A percentile compares a stretch with the other conserved stretches of the same genome.
Conservation (phyloP, 2,888 invertebrate genomes). For the Drosophila longiperda region DNA sequence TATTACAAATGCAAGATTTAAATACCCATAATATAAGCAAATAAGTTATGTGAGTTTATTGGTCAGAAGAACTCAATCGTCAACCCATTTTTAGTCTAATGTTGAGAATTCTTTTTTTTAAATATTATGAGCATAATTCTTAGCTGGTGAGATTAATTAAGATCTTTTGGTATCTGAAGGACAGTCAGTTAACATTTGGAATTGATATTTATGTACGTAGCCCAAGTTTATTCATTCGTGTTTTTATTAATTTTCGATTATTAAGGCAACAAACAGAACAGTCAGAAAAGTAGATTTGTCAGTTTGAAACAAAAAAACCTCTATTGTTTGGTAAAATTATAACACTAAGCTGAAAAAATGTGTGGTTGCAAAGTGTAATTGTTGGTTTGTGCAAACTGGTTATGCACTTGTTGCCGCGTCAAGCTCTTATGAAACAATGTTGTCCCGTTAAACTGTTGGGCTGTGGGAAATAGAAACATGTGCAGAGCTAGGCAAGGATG, state of each 20-base stretch:
- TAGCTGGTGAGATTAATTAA: not conserved
- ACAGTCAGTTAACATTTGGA: not conserved
- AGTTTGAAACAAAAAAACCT: not conserved
- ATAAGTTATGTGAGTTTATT: not conserved
- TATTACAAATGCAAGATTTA: not conserved
- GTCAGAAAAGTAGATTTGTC: not conserved
- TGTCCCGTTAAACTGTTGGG: conserved; percentile 65
- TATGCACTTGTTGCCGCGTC: conserved; percentile 3
- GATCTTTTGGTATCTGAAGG: not conserved
- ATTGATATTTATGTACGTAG: not conserved
- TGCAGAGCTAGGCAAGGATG: conserved; percentile 14
- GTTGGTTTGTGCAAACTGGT: not conserved
- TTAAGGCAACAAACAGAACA: not conserved
- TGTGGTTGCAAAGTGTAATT: not conserved
- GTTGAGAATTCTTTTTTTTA: not conserved
- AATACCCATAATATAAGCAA: not conserved
- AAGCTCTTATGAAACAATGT: conserved; percentile 42
- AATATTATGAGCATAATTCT: not conserved
- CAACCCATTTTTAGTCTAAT: not conserved
- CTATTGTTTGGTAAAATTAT: not conserved
- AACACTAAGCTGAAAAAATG: not conserved
- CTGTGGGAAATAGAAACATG: conserved; percentile 60
- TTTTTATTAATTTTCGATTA: not conserved
- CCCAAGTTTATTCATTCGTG: not conserved
- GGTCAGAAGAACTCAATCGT: not conserved